Percentiles rank a stretch among this genome's conserved stretches.
Conservation (phyloP, 92 coral and sea anemone genomes). For the Siderastrea radians region DNA sequence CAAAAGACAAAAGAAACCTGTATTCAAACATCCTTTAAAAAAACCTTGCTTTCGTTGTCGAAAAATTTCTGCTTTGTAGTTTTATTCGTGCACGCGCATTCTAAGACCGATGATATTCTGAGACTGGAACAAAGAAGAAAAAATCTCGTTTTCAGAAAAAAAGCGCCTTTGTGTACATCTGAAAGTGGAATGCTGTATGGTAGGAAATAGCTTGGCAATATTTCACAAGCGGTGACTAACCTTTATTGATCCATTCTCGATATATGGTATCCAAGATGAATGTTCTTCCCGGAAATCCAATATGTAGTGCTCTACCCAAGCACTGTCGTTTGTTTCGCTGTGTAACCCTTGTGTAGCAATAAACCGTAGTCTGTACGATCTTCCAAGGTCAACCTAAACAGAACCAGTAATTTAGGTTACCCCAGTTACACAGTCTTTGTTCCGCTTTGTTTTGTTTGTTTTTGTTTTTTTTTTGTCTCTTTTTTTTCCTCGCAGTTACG, state of each 20-base stretch:
- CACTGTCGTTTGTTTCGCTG: slow-evolving; percentile 29
- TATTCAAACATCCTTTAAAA: too few relatives aligned
- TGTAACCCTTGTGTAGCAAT: slow-evolving; percentile 68
- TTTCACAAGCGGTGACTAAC: slow-evolving; percentile 10
- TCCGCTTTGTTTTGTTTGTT: too few relatives aligned
- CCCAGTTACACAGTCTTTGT: too few relatives aligned
- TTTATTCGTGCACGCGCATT: too few relatives aligned
- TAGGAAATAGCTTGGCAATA: background rate
- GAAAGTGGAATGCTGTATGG: background rate
- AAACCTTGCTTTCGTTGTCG: too few relatives aligned
- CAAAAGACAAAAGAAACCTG: too few relatives aligned
- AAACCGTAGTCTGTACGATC: slow-evolving; percentile 33
- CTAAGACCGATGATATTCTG: too few relatives aligned
- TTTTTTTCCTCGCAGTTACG: too few relatives aligned
- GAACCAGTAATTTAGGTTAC: background rate
- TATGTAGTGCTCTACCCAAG: slow-evolving; percentile 70
- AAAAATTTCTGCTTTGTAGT: too few relatives aligned
- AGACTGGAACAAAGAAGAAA: too few relatives aligned
- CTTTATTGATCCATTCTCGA: slow-evolving; percentile 30
- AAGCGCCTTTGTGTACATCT: background rate
- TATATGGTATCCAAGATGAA: slow-evolving; percentile 46
- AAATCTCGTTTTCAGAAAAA: too few relatives aligned
- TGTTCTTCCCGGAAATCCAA: slow-evolving; percentile 53
- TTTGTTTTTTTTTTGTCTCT: too few relatives aligned
- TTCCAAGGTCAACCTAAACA: slow-evolving; percentile 60